A percentile compares a stretch with the other conserved stretches of the same genome.
These are phyloP conservation scores for Dryobota labecula DNA, from an alignment of 2,888 invertebrate genomes.

Conservation along the genomic window DNA sequence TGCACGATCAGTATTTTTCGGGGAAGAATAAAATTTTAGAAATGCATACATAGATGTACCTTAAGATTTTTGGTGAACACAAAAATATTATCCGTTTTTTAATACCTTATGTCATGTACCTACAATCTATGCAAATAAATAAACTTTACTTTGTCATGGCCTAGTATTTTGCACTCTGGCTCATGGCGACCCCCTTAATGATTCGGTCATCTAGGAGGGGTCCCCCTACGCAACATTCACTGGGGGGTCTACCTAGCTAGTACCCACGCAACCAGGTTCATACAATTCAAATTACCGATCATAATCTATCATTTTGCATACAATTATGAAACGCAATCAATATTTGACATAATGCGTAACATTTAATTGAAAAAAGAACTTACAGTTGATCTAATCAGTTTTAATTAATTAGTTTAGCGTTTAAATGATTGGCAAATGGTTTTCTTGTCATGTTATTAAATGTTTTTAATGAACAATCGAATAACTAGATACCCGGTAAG, in stretches of 20 bases:
- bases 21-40: too few relatives aligned
- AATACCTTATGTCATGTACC: too few relatives aligned
- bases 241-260: slow-evolving; percentile 43
- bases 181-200: not conserved
- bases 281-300: slow-evolving; percentile 63
- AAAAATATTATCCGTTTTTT: too few relatives aligned
- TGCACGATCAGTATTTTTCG: too few relatives aligned
- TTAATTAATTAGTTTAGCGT: slow-evolving; percentile 61
- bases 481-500: slow-evolving; percentile 48
- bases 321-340: slow-evolving; percentile 62
- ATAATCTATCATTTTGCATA: slow-evolving; percentile 60
- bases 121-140: too few relatives aligned
- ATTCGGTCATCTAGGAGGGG: slow-evolving; percentile 16
- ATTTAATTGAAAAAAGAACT: slow-evolving; percentile 47
- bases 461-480: slow-evolving; percentile 62
- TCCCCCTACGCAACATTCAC: slow-evolving; percentile 43
- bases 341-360: slow-evolving; percentile 52
- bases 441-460: slow-evolving; percentile 67
- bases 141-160: too few relatives aligned
- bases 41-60: too few relatives aligned
- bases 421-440: slow-evolving; percentile 61
- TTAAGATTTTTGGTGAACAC: too few relatives aligned
- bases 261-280: slow-evolving; percentile 54
- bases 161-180: too few relatives aligned
- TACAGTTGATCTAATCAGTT: slow-evolving; percentile 54